Conservation (phyloP, 2,113 vertebrate genomes). For the Pelecanus crispus region DNA sequence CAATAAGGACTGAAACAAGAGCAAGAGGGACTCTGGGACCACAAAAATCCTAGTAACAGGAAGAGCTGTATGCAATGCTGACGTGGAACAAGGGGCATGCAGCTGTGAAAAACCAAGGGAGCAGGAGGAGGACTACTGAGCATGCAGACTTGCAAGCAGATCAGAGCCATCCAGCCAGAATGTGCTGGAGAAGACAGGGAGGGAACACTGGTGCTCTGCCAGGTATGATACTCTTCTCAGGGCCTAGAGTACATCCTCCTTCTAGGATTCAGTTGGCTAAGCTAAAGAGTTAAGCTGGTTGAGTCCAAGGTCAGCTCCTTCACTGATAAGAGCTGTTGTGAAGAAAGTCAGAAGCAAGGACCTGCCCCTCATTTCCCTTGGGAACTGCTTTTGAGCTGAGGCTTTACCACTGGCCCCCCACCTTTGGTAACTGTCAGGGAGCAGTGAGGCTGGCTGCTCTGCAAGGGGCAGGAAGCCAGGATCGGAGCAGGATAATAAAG, state of each 20-base stretch:
- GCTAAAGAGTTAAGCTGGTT: not conserved
- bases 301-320: not conserved
- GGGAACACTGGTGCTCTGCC: not conserved
- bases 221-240: not conserved
- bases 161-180: not conserved
- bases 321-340: not conserved
- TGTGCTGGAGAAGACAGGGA: not conserved
- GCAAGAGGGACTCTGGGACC: not conserved
- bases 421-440: not conserved
- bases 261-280: not conserved
- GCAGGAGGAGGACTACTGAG: not conserved
- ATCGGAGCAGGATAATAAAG: not conserved
- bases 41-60: not conserved
- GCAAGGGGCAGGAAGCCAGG: not conserved
- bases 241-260: not conserved
- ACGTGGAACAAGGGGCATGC: not conserved
- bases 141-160: not conserved
- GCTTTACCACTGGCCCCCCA: not conserved
- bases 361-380: not conserved
- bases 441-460: not conserved
- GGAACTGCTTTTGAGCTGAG: not conserved
- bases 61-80: not conserved
- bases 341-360: not conserved
- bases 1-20: not conserved
- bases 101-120: not conserved